Evolutionary conservation across 1,140 invertebrate genomes (phyloP).

Genomic region (Globodera rostochiensis): DNA sequence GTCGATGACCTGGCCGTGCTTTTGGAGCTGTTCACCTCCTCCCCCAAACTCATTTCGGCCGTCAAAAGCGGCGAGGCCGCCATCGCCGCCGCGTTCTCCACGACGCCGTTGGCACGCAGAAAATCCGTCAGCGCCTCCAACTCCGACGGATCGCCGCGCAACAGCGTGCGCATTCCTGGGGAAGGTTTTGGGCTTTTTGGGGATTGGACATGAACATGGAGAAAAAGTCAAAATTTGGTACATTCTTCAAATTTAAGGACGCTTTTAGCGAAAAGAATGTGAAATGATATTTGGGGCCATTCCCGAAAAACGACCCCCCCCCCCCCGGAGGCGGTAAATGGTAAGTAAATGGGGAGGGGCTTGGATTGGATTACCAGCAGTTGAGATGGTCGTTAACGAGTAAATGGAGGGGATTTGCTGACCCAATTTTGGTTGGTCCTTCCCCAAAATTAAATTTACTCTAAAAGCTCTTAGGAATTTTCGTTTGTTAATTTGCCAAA

Average conservation of each 20-base stretch:
- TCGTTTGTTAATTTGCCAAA: not conserved
- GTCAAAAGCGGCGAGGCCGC: slow-evolving; percentile 13
- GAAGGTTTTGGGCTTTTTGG: no score
- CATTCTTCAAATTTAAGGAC: slow-evolving; percentile 10
- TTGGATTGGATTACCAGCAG: slow-evolving; percentile 2
- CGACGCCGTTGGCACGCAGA: slow-evolving; percentile 51
- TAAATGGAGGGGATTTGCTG: not conserved
- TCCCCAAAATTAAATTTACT: not conserved
- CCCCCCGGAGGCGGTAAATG: not conserved
- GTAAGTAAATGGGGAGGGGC: not conserved
- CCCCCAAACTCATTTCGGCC: slow-evolving; percentile 48
- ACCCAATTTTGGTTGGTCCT: not conserved
- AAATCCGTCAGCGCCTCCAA: slow-evolving; percentile 45
- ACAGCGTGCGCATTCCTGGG: slow-evolving; percentile 48
- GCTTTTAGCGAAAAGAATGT: not conserved
- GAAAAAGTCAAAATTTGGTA: not conserved
- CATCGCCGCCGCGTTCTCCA: slow-evolving; percentile 53
- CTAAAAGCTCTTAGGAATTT: slow-evolving; percentile 10
- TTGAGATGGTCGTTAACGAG: not conserved
- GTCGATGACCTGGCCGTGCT: not conserved
- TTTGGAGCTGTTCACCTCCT: not conserved
- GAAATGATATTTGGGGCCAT: no score
- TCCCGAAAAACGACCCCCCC: no score
- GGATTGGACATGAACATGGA: not conserved
- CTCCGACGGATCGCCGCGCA: slow-evolving; percentile 51